Evolutionary conservation across 64 coral and sea anemone genomes (phyloP), one percentile per base, ranked within the genome.

Genomic region (Astreopora myriophthalma): DNA sequence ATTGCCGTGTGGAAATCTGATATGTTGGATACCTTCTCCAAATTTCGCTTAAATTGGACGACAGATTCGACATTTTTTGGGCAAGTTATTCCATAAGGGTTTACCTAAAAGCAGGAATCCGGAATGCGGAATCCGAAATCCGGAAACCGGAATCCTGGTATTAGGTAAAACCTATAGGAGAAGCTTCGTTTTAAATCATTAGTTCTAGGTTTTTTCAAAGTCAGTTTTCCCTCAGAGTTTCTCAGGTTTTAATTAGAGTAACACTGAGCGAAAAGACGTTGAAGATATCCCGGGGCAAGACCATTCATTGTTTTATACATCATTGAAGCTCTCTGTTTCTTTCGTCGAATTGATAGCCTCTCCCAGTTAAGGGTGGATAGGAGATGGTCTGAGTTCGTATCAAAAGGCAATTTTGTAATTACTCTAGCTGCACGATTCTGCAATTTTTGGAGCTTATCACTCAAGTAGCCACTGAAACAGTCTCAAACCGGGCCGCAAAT

Each of bases 371-470:
- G 84, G 22, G 17, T 86, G 35, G 66, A 42, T 20, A 86, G 34
- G 33, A 86, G 63, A n/a, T 34, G 63, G 20, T 86, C 27, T 13
- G 64, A 69, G 11, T 65, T 86, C 37, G 61, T 48, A 46, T 46
- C 42, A 46, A 46, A 46, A 11, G 42, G 42, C 42, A 46, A 88
- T 19, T 71, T 62, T 17, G 72, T 89, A 52, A 77, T 76, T 11
- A 73, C 49, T 88, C 86, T 89, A 26, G 46, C 86, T 89, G 25
- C 86, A 8, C 71, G 27, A 76, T 40, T 89, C 37, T 89, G 71
- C 25, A 89, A 55, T 89, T 89, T 89, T 64, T 62, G 85, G 7
- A 87, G 64, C 36, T 87, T 87, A 49, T 87, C 64, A 42, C 67
- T 73, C 64, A 73, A 13, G 67, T 87, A 34, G 17, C 69, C 37